Percentiles rank a stretch among this genome's conserved stretches.
Evolutionary conservation across 2,113 vertebrate species (phyloP).

Genomic region (Pituophis catenifer): DNA sequence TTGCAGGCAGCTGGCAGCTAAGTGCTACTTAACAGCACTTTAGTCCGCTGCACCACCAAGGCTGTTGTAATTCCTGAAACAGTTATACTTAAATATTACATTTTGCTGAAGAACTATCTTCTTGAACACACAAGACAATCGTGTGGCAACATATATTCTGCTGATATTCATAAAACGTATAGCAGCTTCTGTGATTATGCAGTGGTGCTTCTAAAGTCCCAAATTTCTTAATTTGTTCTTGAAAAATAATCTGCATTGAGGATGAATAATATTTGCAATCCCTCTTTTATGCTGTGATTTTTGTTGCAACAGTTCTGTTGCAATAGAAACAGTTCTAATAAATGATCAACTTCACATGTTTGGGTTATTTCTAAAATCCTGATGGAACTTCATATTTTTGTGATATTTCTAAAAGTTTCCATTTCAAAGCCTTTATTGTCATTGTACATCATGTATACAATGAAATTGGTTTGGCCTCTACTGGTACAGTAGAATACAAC

Average conservation of each 20-base stretch:
- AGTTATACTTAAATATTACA: neutral
- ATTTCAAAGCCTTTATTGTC: too few relatives aligned
- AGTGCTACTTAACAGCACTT: too few relatives aligned
- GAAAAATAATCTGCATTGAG: neutral
- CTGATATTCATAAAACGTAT: neutral
- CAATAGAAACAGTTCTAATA: neutral
- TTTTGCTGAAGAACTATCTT: neutral
- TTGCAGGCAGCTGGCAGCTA: too few relatives aligned
- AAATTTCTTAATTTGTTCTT: neutral
- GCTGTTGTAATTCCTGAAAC: neutral
- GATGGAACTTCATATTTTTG: neutral
- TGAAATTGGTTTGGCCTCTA: too few relatives aligned
- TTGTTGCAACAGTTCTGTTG: neutral
- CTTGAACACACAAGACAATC: neutral
- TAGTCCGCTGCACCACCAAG: too few relatives aligned
- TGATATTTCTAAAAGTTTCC: neutral
- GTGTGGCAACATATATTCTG: neutral
- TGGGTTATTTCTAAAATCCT: neutral
- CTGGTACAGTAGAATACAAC: neutral
- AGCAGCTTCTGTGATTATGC: neutral
- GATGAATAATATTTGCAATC: neutral
- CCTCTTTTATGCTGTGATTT: neutral
- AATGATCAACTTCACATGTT: neutral
- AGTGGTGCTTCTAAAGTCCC: neutral
- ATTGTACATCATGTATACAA: too few relatives aligned